Evolutionary conservation across 2,888 invertebrate species (phyloP).

Genomic region (Calameuta filiformis): DNA sequence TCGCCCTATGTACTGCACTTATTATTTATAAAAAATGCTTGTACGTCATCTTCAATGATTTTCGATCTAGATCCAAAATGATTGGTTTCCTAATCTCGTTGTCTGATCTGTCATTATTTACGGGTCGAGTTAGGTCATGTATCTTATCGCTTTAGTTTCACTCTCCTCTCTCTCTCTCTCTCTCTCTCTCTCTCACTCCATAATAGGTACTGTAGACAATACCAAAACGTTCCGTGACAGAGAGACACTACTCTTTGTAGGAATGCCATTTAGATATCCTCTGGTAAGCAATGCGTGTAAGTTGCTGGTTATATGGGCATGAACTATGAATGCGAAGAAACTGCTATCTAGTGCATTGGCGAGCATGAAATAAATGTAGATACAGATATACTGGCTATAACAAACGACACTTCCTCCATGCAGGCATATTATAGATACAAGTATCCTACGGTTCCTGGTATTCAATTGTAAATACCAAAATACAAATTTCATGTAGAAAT

Average conservation of each 20-base stretch:
- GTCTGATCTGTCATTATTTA: conserved; percentile 7
- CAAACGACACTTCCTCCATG: not conserved
- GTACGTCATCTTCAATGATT: not conserved
- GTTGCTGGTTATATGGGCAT: not conserved
- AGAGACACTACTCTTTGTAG: conserved; percentile 15
- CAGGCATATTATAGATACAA: not conserved
- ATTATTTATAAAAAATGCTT: not conserved
- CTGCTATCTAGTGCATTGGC: not conserved
- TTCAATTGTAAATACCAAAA: not conserved
- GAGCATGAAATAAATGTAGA: not conserved
- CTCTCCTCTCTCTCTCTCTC: not conserved
- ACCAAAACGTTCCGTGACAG: conserved; percentile 9
- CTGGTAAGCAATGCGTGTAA: conserved; percentile 8
- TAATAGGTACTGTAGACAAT: not conserved
- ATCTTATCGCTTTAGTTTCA: conserved; percentile 9
- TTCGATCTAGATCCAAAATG: not conserved
- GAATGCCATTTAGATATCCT: conserved; percentile 22
- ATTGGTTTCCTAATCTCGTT: not conserved
- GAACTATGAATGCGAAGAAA: not conserved
- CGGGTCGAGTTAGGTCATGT: not conserved
- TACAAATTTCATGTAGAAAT: not conserved
- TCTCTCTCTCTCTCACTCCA: too few relatives aligned
- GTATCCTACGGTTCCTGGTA: not conserved
- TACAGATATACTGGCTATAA: not conserved
- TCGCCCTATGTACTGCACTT: not conserved